Percentiles rank a stretch among this genome's conserved stretches.
Evolutionary conservation across 2,113 vertebrate species (phyloP).

Genomic region (Myrmecophaga tridactyla): DNA sequence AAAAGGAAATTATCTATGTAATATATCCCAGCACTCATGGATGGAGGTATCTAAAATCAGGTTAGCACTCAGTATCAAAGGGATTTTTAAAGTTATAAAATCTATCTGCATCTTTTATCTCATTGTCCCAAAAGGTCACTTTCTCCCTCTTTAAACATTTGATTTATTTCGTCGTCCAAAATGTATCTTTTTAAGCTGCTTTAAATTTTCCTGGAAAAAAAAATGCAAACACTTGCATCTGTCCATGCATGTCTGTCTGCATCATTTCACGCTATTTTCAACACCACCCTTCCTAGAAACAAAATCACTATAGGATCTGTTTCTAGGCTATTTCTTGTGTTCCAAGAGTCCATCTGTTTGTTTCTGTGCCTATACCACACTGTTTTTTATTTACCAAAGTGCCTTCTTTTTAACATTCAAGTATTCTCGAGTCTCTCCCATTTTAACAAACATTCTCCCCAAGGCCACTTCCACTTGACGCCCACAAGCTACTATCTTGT

Average conservation of each 20-base stretch:
- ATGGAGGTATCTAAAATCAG: background rate
- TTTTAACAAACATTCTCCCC: background rate
- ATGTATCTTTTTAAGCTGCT: background rate
- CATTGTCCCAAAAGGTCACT: background rate
- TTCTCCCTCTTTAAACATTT: background rate
- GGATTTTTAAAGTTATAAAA: background rate
- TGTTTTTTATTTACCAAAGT: background rate
- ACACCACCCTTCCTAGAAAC: background rate
- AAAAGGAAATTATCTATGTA: background rate
- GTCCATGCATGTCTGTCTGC: background rate
- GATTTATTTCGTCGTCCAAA: slow-evolving; percentile 2
- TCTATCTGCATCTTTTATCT: background rate
- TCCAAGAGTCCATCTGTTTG: background rate
- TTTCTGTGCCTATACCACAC: background rate
- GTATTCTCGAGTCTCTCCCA: background rate
- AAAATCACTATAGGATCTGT: background rate
- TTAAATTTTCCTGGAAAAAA: background rate
- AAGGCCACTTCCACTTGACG: background rate
- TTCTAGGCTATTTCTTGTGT: background rate
- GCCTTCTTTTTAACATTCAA: background rate
- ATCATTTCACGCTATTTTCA: background rate
- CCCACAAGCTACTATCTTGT: background rate
- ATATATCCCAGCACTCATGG: background rate
- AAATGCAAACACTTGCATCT: background rate
- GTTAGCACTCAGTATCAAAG: background rate